A percentile compares a stretch with the other conserved stretches of the same genome.
Conservation (phyloP, 2,113 vertebrate species). For the Sinocyclocheilus rhinocerous region DNA sequence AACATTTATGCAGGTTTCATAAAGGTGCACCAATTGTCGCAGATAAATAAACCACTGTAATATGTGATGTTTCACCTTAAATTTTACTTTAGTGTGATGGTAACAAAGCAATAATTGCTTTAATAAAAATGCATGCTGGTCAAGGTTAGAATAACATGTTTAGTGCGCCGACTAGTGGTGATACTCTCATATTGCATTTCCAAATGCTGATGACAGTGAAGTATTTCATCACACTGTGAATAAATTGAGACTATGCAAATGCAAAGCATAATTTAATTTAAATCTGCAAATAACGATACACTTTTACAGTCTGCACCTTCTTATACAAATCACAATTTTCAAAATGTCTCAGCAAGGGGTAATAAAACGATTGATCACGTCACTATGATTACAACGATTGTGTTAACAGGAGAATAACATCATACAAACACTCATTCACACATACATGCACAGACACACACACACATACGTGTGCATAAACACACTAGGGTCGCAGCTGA, state of each 20-base stretch:
- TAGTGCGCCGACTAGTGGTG: constrained; percentile 35
- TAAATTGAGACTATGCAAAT: constrained; percentile 24
- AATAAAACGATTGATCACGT: constrained; percentile 33
- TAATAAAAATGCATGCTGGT: too few species aligned
- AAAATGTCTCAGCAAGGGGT: constrained; percentile 41
- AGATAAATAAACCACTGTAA: too few species aligned
- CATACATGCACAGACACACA: neutral
- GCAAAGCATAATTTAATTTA: constrained; percentile 59
- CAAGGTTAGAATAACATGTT: neutral
- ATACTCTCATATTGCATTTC: neutral
- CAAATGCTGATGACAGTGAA: too few species aligned
- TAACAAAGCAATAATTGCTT: too few species aligned
- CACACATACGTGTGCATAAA: too few species aligned
- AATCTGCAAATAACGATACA: constrained; percentile 55
- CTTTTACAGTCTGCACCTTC: constrained; percentile 51
- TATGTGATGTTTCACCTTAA: too few species aligned
- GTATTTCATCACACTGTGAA: neutral
- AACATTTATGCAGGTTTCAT: too few species aligned
- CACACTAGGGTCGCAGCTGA: constrained; percentile 1
- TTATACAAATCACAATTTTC: constrained; percentile 57
- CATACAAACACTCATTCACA: constrained; percentile 23
- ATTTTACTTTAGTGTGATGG: too few species aligned
- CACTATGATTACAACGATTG: constrained; percentile 35
- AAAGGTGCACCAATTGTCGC: too few species aligned
- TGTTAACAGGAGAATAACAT: constrained; percentile 28